Conservation (phyloP, 1,140 invertebrate genomes). For the Drosophila ficusphila region DNA sequence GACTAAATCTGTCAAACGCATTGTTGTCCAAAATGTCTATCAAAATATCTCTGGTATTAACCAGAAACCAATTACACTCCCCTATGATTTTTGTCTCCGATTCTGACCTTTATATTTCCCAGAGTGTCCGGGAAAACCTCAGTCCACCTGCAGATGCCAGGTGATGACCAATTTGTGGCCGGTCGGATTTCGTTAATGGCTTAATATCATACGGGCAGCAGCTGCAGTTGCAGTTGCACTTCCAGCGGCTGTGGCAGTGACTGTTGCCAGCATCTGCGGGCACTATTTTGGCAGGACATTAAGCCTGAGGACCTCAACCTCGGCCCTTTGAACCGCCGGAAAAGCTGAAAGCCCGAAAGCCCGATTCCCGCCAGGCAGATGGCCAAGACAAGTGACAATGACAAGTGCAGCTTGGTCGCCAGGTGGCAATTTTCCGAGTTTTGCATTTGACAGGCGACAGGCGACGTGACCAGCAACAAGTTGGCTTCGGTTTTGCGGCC, state of each 20-base stretch:
- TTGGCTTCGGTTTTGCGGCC: slow-evolving; percentile 9
- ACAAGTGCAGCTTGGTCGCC: slow-evolving; percentile 28
- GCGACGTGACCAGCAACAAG: slow-evolving; percentile 36
- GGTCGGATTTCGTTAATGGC: slow-evolving; percentile 24
- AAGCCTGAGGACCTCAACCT: background rate
- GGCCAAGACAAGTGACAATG: slow-evolving; percentile 23
- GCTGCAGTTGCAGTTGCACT: slow-evolving; percentile 13
- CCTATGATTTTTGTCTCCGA: background rate
- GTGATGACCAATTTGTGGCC: slow-evolving; percentile 24
- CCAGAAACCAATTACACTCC: background rate
- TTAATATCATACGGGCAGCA: slow-evolving; percentile 24
- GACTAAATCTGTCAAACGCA: no score
- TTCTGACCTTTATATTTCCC: background rate
- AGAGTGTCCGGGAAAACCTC: background rate
- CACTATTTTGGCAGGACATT: slow-evolving; percentile 11
- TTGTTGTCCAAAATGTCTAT: background rate
- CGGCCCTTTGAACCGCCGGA: background rate
- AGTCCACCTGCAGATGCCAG: background rate
- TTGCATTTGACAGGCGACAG: slow-evolving; percentile 20
- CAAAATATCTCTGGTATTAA: background rate
- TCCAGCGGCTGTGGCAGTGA: no score
- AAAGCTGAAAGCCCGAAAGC: background rate
- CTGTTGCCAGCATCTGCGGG: slow-evolving; percentile 7
- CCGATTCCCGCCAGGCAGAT: background rate
- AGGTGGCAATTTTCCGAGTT: slow-evolving; percentile 22